A percentile compares a stretch with the other conserved stretches of the same genome.
These are phyloP conservation scores for Lochmaea crataegi DNA, from an alignment of 2,888 invertebrate species.

Conservation along the genomic window DNA sequence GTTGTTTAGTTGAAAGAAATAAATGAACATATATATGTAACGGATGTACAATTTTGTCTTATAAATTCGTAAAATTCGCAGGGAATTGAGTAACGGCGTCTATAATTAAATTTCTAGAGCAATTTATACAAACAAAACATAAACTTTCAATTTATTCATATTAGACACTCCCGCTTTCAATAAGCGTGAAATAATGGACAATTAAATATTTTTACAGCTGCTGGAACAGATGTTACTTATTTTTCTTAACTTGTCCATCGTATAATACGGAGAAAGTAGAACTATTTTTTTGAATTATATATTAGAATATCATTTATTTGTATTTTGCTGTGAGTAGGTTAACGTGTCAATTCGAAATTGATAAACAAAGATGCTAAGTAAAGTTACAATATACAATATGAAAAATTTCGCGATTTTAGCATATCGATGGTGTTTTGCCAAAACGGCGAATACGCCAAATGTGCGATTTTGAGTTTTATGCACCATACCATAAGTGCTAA, in stretches of 20 bases:
- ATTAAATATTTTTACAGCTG: conserved; percentile 4
- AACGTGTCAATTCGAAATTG: neutral
- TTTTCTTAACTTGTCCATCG: neutral
- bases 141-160: conserved; percentile 5
- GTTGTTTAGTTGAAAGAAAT: too few relatives aligned
- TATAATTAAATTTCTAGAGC: neutral
- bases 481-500: too few relatives aligned
- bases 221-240: neutral
- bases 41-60: too few relatives aligned
- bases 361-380: too few relatives aligned
- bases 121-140: neutral
- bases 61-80: too few relatives aligned
- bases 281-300: neutral
- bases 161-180: neutral
- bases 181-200: neutral
- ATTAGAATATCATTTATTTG: neutral
- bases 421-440: too few relatives aligned
- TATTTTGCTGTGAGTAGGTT: neutral
- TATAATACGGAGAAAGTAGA: neutral
- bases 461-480: too few relatives aligned
- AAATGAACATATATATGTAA: too few relatives aligned
- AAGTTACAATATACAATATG: too few relatives aligned
- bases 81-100: too few relatives aligned
- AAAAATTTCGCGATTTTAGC: too few relatives aligned
- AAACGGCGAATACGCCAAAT: too few relatives aligned